Evolutionary conservation across 2,797 vertebrate species (phyloP), one percentile per base, ranked within the genome.

Genomic region (Oreochromis grahami): DNA sequence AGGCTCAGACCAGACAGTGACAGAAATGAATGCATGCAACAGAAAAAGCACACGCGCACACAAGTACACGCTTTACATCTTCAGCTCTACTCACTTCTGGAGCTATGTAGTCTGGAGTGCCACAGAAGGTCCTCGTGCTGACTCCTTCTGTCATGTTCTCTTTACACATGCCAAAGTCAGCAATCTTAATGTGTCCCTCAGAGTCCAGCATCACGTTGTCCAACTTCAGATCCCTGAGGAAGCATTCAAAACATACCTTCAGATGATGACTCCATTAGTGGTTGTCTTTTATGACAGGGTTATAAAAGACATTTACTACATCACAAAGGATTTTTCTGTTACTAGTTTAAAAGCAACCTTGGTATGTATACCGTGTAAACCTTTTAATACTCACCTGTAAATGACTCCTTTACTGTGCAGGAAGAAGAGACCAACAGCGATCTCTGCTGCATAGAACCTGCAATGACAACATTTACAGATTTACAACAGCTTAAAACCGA

Each of bases 111-210:
- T 99, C 98, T 2, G 98, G 98, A 76, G 98, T 99, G 79, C 98
- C 98, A 17, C 98, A 99, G 97, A 99, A 99, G 83, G 98, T 99
- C 90, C 98, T 96, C 1, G 98, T 99, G 5, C 94, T 96, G 85
- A 98, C 97, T 26, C 96, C 97, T 0, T 99, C 96, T 5, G 79
- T 17, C 95, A 99, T 98, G 89, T 97, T 97, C 36, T 99, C 98
- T 93, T 99, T 99, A 92, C 98, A 99, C 98, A 99, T 99, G 79
- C 98, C 98, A 19, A 99, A 99, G 93, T 99, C 98, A 11, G 98
- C 98, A 6, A 99, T 99, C 94, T 99, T 99, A 83, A 99, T 99
- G 91, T 99, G 98, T 53, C 98, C 98, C 93, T 99, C 98, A 0
- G 95, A 96, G 85, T 99, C 98, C 94, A 99, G 88, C 98, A 99